Evolutionary conservation across 2,113 vertebrate genomes (phyloP), one percentile per base, ranked within the genome.

Genomic region (Aegypius monachus): DNA sequence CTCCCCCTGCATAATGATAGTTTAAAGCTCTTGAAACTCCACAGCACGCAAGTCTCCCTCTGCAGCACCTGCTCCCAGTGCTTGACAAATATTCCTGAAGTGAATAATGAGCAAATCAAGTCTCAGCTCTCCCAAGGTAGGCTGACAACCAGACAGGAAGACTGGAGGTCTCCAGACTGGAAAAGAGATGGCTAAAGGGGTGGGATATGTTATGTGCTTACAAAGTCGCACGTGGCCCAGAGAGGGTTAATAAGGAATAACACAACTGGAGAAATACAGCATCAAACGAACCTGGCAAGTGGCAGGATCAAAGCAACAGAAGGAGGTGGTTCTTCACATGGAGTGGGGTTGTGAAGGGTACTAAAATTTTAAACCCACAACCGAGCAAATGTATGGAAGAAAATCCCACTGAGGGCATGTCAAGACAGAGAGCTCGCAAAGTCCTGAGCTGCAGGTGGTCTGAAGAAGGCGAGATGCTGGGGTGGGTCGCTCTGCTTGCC

Each of bases 401-500:
- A 56, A 70, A 58, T 53, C 55, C 27, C 56, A 12, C 29, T 15
- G 34, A 40, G 18, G 13, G 22, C 6, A 31, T 26, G 16, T 16
- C 34, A 63, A 38, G 29, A n/a, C 11, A 32, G 56, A 73, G 21
- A 58, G 12, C 11, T 75, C 29, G 21, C 26, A 7, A 58, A 58
- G 36, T n/a, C 47, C n/a, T 36, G 58, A 43, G n/a, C 52, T 55
- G 52, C n/a, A 61, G 32, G 2, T 32, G 26, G 52, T 36, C 38
- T 65, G 56, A 65, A 71, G 34, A 23, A 4, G 23, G 23, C 40
- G 42, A 52, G 13, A 7, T 32, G 45, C 16, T 55, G n/a, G 26
- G 31, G 9, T 82, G 52, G 6, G 34, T 72, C 0, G 0, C 12
- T 43, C 40, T 1, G 1, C 34, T 65, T 59, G 12, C 12, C 34